These are phyloP conservation scores for Caenorhabditis sinica DNA, from an alignment of 2,888 invertebrate genomes.

Conservation along the genomic window DNA sequence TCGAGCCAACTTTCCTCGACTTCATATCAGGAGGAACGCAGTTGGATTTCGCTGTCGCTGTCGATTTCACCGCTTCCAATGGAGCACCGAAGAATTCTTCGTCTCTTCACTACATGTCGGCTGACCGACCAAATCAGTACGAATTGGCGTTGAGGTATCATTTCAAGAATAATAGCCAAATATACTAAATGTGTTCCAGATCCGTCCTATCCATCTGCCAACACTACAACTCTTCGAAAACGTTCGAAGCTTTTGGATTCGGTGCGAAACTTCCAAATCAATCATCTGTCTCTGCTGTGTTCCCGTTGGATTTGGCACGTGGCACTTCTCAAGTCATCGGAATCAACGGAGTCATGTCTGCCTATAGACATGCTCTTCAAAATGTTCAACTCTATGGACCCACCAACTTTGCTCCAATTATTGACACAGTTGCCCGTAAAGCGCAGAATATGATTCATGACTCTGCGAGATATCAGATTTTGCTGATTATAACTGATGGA, in stretches of 20 bases:
- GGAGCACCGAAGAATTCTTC: slow-evolving; percentile 84
- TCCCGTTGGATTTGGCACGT: slow-evolving; percentile 84
- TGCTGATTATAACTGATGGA: slow-evolving; percentile 87
- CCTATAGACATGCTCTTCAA: slow-evolving; percentile 85
- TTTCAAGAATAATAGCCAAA: no score
- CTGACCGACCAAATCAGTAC: slow-evolving; percentile 85
- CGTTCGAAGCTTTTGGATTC: slow-evolving; percentile 86
- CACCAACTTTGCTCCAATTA: slow-evolving; percentile 87
- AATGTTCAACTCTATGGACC: slow-evolving; percentile 85
- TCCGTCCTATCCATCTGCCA: slow-evolving; percentile 76
- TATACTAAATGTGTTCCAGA: slow-evolving; percentile 63
- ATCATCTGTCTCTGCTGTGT: slow-evolving; percentile 85
- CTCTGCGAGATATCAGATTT: slow-evolving; percentile 84
- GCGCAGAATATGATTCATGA: slow-evolving; percentile 47
- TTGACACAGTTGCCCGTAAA: slow-evolving; percentile 85
- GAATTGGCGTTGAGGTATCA: slow-evolving; percentile 83
- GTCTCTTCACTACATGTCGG: slow-evolving; percentile 85
- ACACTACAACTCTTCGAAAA: slow-evolving; percentile 84
- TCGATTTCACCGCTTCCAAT: slow-evolving; percentile 86
- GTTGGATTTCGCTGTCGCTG: slow-evolving; percentile 85
- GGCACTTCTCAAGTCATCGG: slow-evolving; percentile 83
- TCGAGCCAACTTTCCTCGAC: slow-evolving; percentile 86
- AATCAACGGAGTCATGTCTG: slow-evolving; percentile 85
- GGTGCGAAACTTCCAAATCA: slow-evolving; percentile 86
- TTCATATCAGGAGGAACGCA: slow-evolving; percentile 86